These are phyloP conservation scores for Danio albolineatus DNA, from an alignment of 2,797 vertebrate species.

Conservation along the genomic window DNA sequence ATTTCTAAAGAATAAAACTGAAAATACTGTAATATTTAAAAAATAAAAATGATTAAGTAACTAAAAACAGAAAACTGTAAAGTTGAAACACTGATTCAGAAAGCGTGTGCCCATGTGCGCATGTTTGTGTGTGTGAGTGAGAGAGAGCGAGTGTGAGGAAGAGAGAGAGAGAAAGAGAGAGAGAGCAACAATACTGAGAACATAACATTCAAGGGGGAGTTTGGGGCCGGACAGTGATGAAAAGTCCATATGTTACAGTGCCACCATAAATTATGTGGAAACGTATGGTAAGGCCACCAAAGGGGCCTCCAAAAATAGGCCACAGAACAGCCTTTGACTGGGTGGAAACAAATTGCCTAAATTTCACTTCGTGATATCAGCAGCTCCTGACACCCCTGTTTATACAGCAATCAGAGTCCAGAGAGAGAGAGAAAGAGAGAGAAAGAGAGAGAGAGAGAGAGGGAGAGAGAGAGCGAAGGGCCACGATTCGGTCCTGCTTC, in stretches of 20 bases:
- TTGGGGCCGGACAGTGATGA: slow-evolving; percentile 91
- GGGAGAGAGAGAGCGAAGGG: slow-evolving; percentile 24
- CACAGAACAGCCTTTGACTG: slow-evolving; percentile 70
- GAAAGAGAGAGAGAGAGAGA: neutral
- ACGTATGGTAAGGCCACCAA: slow-evolving; percentile 87
- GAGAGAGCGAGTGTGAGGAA: neutral
- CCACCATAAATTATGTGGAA: slow-evolving; percentile 95
- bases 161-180: slow-evolving; percentile 16
- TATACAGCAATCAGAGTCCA: slow-evolving; percentile 72
- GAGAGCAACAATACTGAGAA: slow-evolving; percentile 31
- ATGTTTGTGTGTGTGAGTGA: no score
- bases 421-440: slow-evolving; percentile 55
- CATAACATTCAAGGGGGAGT: slow-evolving; percentile 81
- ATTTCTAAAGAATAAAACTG: no score
- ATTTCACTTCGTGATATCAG: slow-evolving; percentile 84
- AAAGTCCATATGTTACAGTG: slow-evolving; percentile 93
- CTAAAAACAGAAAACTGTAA: no score
- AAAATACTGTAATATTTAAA: no score
- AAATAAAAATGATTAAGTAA: no score
- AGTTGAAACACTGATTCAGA: no score
- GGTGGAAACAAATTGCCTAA: slow-evolving; percentile 94
- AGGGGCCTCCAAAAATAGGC: slow-evolving; percentile 94
- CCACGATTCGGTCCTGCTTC: slow-evolving; percentile 48
- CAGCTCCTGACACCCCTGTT: slow-evolving; percentile 84
- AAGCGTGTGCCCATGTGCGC: no score